phyloP scores from a whole-genome alignment of 2,888 invertebrate genomes.

The Polydrusus pterygomalis region DNA sequence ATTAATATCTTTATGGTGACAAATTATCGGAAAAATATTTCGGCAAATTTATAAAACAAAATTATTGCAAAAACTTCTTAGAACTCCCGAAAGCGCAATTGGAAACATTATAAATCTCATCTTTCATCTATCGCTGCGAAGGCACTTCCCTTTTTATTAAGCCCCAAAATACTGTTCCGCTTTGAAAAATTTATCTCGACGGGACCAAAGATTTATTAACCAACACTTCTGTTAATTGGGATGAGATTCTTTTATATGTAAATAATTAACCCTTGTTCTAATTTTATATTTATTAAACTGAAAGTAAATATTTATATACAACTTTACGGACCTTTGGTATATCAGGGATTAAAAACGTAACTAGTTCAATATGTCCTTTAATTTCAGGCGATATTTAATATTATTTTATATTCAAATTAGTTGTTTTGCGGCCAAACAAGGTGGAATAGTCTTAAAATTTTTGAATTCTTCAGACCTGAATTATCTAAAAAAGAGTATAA shows the following conservation, averaged over 20 bases:
- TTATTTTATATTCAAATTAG: no score
- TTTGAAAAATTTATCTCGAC: conserved; percentile 17
- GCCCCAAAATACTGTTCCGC: conserved; percentile 11
- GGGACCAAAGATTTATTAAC: conserved; percentile 7
- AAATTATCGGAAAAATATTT: conserved; percentile 45
- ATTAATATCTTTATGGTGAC: conserved; percentile 42
- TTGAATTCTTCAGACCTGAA: no score
- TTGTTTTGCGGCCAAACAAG: no score
- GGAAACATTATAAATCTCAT: conserved; percentile 47
- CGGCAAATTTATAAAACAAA: conserved; percentile 49
- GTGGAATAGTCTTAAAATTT: no score
- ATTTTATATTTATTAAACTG: no score
- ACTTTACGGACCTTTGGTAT: no score
- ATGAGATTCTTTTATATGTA: not conserved
- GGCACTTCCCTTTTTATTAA: conserved; percentile 19
- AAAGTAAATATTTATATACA: no score
- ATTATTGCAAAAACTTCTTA: conserved; percentile 49
- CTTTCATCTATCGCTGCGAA: conserved; percentile 41
- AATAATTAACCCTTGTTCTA: not conserved
- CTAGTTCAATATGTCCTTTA: no score
- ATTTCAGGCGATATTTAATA: no score
- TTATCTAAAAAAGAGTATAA: no score
- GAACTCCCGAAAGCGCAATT: conserved; percentile 44
- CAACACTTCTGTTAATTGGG: conserved; percentile 3
- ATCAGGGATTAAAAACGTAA: no score